These are phyloP conservation scores for Eupithecia vulgata DNA, from an alignment of 2,888 invertebrate genomes.

Conservation along the genomic window DNA sequence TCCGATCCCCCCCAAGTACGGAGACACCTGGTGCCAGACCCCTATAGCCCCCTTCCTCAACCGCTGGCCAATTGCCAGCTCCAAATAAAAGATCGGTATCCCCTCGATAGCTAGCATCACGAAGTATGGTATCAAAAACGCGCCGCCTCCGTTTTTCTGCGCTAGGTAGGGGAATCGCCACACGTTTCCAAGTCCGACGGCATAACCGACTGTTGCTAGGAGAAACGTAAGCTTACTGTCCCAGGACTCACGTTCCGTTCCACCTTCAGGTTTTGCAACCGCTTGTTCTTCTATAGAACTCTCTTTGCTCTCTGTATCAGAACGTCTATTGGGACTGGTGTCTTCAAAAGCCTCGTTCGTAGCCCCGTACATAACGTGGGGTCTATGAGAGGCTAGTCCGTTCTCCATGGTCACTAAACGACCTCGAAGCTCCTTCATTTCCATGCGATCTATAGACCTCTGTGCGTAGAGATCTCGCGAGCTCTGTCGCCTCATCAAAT, in stretches of 20 bases:
- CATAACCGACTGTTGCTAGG: constrained; percentile 96
- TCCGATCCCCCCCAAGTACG: constrained; percentile 94
- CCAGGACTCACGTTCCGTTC: constrained; percentile 94
- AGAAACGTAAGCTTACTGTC: constrained; percentile 96
- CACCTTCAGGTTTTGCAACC: constrained; percentile 87
- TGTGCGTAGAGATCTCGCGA: constrained; percentile 92
- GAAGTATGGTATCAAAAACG: constrained; percentile 98
- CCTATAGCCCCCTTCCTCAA: constrained; percentile 97
- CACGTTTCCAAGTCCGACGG: constrained; percentile 96
- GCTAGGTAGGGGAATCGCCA: constrained; percentile 98
- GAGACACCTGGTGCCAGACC: constrained; percentile 97
- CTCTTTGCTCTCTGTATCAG: constrained; percentile 84
- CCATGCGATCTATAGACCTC: constrained; percentile 92
- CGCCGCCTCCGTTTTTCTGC: constrained; percentile 97
- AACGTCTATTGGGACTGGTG: constrained; percentile 74
- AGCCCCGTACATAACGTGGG: constrained; percentile 90
- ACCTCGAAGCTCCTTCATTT: constrained; percentile 93
- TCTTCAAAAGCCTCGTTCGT: constrained; percentile 92
- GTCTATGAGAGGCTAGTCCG: constrained; percentile 77
- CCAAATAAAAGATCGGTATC: constrained; percentile 97
- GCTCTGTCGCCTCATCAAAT: constrained; percentile 94
- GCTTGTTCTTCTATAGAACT: constrained; percentile 87
- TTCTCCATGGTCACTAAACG: constrained; percentile 90
- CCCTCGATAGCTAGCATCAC: constrained; percentile 97
- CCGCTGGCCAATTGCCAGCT: constrained; percentile 97